Evolutionary conservation across 2,113 vertebrate genomes (phyloP), one percentile per base, ranked within the genome.

Genomic region (Heterotis niloticus): DNA sequence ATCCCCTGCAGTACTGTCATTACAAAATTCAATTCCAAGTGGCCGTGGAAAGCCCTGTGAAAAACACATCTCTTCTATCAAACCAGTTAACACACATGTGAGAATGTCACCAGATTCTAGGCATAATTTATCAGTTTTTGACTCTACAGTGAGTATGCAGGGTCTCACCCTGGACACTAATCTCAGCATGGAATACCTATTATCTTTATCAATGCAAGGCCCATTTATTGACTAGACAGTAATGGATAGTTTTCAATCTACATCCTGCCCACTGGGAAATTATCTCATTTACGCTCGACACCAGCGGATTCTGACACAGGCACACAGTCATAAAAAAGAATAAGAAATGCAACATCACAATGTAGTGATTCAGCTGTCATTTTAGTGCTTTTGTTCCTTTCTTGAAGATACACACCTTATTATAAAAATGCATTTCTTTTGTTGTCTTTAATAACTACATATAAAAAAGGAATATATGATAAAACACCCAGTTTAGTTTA

Each of bases 11-110:
- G 52, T 17, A 78, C 54, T 59, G 20, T 78, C 66, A 59, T 24
- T 59, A 54, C 65, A 59, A 70, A 44, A 68, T 70, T 34, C 29
- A 67, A 75, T 81, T 81, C 24, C 70, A 59, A 62, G 62, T 64
- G n/a, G 5, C 13, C 71, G 34, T 65, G 24, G 79, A 57, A 51
- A 59, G 76, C 78, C 79, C 51, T 16, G 64, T 74, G 81, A 82
- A 68, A 66, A 67, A 79, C 65, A 34, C n/a, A 72, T 69, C 79
- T 20, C 23, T 80, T 87, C 78, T 70, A 78, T 52, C 79, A 87
- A 92, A 86, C 89, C 86, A 85, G 83, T 83, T 23, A 77, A 80
- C 78, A 80, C 82, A 86, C 82, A 82, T 84, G n/a, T n/a, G 81
- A 81, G 80, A 70, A 52, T 80, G 81, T 78, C 74, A 72, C 78